A percentile compares a stretch with the other conserved stretches of the same genome.
These are phyloP conservation scores for Fringilla coelebs DNA, from an alignment of 2,797 vertebrate genomes.

Conservation along the genomic window DNA sequence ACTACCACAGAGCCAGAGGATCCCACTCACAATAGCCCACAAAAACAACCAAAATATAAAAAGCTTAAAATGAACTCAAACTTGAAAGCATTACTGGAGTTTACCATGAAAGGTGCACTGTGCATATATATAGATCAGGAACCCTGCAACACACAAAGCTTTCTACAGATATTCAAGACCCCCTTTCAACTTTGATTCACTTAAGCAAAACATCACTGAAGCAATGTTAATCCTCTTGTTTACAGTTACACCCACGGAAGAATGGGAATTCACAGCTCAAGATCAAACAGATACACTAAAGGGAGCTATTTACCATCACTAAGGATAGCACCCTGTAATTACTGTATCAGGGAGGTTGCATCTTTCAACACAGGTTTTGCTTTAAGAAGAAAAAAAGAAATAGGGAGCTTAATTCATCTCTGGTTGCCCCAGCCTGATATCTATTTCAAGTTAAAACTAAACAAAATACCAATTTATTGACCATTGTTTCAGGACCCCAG, in stretches of 20 bases:
- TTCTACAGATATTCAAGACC: conserved; percentile 46
- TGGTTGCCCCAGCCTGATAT: not conserved
- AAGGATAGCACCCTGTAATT: conserved; percentile 60
- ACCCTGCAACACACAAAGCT: conserved; percentile 27
- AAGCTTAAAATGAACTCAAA: conserved; percentile 7
- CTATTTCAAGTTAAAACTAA: conserved; percentile 10
- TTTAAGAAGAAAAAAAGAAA: not conserved
- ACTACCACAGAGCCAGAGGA: not conserved
- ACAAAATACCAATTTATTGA: not conserved
- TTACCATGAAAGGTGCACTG: not conserved
- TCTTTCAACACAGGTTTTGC: conserved; percentile 24
- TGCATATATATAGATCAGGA: conserved; percentile 15
- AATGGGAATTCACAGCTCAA: conserved; percentile 63
- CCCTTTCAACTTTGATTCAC: conserved; percentile 53
- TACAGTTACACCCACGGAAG: conserved; percentile 67
- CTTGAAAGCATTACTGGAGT: not conserved
- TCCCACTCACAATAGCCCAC: not conserved
- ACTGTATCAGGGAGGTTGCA: not conserved
- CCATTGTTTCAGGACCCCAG: not conserved
- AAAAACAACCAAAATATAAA: conserved; percentile 15
- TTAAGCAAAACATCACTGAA: conserved; percentile 57
- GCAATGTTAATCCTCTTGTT: conserved; percentile 68
- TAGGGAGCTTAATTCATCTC: not conserved
- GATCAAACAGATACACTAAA: conserved; percentile 59
- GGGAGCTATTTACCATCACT: conserved; percentile 64